These are phyloP conservation scores for Ips nitidus DNA, from an alignment of 1,140 invertebrate genomes.

Conservation along the genomic window DNA sequence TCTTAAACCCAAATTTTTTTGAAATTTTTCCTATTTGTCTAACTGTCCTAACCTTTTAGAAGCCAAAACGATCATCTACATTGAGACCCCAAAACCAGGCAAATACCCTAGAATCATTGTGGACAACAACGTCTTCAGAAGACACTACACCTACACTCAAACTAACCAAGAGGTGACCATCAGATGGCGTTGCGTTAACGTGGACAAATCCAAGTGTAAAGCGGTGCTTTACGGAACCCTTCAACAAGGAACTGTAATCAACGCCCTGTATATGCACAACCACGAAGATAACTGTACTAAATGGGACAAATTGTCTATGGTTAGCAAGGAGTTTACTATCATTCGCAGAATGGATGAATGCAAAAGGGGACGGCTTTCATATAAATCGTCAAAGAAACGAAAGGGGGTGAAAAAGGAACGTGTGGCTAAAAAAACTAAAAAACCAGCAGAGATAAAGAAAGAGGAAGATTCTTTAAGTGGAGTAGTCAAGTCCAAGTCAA, in stretches of 20 bases:
- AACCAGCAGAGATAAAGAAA: no score
- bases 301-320: slow-evolving; percentile 15
- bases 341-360: neutral
- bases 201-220: slow-evolving; percentile 31
- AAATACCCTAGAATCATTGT: slow-evolving; percentile 27
- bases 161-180: slow-evolving; percentile 21
- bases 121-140: slow-evolving; percentile 22
- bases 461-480: no score
- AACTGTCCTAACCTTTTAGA: slow-evolving; percentile 1
- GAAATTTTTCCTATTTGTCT: no score
- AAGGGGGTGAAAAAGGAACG: neutral
- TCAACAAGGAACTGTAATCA: slow-evolving; percentile 21
- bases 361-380: neutral
- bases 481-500: neutral
- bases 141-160: slow-evolving; percentile 10
- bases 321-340: slow-evolving; percentile 9
- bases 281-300: slow-evolving; percentile 11
- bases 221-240: slow-evolving; percentile 21
- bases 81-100: slow-evolving; percentile 28
- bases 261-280: slow-evolving; percentile 16
- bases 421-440: no score
- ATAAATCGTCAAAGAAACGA: neutral
- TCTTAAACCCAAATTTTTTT: no score
- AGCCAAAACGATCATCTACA: neutral
- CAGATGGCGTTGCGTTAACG: slow-evolving; percentile 26